A percentile compares a stretch with the other conserved stretches of the same genome.
These are phyloP conservation scores for Sapajus apella DNA, from an alignment of 2,113 vertebrate genomes.

Conservation along the genomic window DNA sequence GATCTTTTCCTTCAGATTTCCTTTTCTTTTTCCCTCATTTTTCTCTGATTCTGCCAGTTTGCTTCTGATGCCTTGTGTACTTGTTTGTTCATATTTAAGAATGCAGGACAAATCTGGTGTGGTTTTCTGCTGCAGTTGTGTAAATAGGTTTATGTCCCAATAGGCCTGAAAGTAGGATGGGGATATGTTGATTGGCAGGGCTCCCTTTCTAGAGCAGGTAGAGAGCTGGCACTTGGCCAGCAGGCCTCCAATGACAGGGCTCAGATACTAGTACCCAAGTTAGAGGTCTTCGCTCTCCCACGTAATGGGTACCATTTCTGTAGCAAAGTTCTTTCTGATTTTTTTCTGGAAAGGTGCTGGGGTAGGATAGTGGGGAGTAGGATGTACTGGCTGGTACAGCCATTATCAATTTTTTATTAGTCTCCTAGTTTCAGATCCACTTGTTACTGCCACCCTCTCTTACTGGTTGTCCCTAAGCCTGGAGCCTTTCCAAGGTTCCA, in stretches of 20 bases:
- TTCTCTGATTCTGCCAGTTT: neutral
- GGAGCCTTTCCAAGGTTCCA: neutral
- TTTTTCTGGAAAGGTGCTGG: neutral
- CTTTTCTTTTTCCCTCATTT: neutral
- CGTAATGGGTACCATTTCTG: neutral
- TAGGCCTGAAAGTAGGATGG: neutral
- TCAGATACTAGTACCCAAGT: neutral
- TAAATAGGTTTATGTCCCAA: neutral
- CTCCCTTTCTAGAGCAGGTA: neutral
- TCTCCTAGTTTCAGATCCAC: neutral
- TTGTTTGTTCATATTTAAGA: neutral
- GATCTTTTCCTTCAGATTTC: constrained; percentile 1
- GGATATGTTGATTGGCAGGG: neutral
- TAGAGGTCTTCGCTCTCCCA: neutral
- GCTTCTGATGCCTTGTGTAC: neutral
- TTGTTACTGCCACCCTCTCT: neutral
- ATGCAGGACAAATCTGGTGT: neutral
- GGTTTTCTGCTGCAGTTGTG: neutral
- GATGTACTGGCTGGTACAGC: neutral
- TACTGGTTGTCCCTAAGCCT: neutral
- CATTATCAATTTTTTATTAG: neutral
- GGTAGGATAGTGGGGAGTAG: neutral
- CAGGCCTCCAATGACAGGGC: neutral
- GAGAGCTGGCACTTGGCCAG: neutral
- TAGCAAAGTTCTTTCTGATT: neutral